Base-by-base conservation (phyloP, 2,888 invertebrate genomes). In the Tortricodes alternella region DNA sequence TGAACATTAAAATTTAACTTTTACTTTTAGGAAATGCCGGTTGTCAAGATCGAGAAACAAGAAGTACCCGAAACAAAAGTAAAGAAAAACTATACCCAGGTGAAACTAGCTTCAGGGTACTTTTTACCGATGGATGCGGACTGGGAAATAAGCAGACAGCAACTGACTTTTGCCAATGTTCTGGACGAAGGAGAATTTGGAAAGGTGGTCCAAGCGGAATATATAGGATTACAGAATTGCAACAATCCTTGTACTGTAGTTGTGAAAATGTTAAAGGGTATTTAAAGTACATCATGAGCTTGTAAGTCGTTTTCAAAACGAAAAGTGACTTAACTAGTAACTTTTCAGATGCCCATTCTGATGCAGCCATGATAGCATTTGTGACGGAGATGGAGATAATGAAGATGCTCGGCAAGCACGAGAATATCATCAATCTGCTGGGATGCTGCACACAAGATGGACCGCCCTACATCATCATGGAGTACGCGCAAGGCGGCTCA, bases 341-440 rank as follows among this genome's bases (percentile, higher is more conserved):
- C 13, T 23, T 74, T 78, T 0, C 85, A 97, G 98, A 98, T 87
- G 97, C 97, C 1, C 98, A 99, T 79, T 98, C 97, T 0, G 99
- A 99, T 74, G 94, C 97, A 4, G 99, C 99, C 78, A 96, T 99
- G 94, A 96, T 97, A 92, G 98, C 98, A 65, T 86, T 99, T 48
- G 98, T 99, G 5, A 96, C 97, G 0, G 99, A 99, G 85, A 98
- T 99, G 98, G 98, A 99, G 77, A 97, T 99, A 92, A 99, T 99
- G 99, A 99, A 99, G 87, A 97, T 96, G 93, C 97, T 98, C 50
- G 99, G 99, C 9, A 95, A 96, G 58, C 98, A 99, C 80, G 97
- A 98, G 59, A 99, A 99, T 82, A 98, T 99, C 50, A 99, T 99
- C 71, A 99, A 99, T 82, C 91, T 99, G 49, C 85, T 99, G n/a